Evolutionary conservation across 2,888 invertebrate species (phyloP).

Genomic region (Noctua janthe): DNA sequence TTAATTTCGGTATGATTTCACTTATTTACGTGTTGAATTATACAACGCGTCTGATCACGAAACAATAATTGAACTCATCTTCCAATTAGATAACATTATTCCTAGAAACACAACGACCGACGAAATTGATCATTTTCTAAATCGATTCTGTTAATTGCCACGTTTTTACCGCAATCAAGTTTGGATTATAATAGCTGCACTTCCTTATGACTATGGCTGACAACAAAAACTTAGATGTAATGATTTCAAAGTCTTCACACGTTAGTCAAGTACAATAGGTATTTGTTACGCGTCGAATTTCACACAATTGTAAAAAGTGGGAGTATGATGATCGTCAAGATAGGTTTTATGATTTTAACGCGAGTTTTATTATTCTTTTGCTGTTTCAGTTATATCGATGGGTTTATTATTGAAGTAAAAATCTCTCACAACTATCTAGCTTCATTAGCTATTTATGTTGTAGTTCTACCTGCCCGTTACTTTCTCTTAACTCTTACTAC

Average conservation of each 20-base stretch:
- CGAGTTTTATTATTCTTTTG: slow-evolving; percentile 49
- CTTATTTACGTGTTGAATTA: slow-evolving; percentile 79
- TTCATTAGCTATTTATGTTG: slow-evolving; percentile 5
- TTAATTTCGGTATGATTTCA: slow-evolving; percentile 84
- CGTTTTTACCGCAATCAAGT: slow-evolving; percentile 64
- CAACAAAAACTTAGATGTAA: slow-evolving; percentile 68
- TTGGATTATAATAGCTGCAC: slow-evolving; percentile 59
- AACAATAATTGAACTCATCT: slow-evolving; percentile 75
- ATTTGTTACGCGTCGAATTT: slow-evolving; percentile 69
- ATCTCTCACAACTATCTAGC: slow-evolving; percentile 2
- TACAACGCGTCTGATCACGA: slow-evolving; percentile 78
- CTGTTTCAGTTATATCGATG: slow-evolving; percentile 33
- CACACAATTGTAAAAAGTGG: slow-evolving; percentile 74
- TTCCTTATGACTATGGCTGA: slow-evolving; percentile 67
- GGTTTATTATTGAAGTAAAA: slow-evolving; percentile 23
- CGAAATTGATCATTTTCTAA: slow-evolving; percentile 66
- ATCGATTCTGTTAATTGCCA: slow-evolving; percentile 60
- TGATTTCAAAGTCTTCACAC: slow-evolving; percentile 72
- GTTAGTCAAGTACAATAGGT: slow-evolving; percentile 71
- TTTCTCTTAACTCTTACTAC: slow-evolving; percentile 37
- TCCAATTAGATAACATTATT: slow-evolving; percentile 72
- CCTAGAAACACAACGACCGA: slow-evolving; percentile 56
- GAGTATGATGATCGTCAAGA: slow-evolving; percentile 62
- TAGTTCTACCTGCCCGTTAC: slow-evolving; percentile 6
- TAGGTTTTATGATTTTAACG: slow-evolving; percentile 56